Base-by-base conservation (phyloP, 2,888 invertebrate species). In the Himalopsyche kuldschensis region DNA sequence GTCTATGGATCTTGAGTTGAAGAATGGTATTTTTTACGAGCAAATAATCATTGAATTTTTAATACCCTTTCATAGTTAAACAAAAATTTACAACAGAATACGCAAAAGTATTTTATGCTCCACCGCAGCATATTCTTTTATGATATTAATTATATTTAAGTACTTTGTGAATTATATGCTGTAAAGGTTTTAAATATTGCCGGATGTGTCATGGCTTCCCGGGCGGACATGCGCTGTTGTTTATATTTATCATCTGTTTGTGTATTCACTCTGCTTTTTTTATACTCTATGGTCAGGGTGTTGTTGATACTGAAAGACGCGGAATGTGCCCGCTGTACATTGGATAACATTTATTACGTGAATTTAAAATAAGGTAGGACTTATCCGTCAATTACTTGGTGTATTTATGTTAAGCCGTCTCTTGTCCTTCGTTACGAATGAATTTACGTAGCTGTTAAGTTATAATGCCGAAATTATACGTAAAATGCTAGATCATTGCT, bases 231-330 rank as follows among this genome's bases (percentile, higher is more conserved):
- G 84, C 84, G 84, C 84, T 69, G 82, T 82, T 84, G 84, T 84
- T 84, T 84, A 84, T 84, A 84, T 84, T 84, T 84, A 84, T 84
- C 84, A 80, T 75, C 78, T 84, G 84, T 84, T 84, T 84, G 81
- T 82, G 81, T 84, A 81, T 84, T 83, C 69, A 76, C 55, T 55
- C 55, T 75, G 63, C 55, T 69, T 79, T 48, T 41, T 20, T 47
- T 31, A 55, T 82, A 20, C 48, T 84, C 82, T 84, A 84, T 84
- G 84, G 84, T 84, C 82, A 63, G 84, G 84, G 84, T 84, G 84
- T 84, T 84, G 84, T 84, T 84, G 84, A 84, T 84, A 82, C 82
- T 80, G 84, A 80, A 82, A 82, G 84, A 84, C 84, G 84, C 84
- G 84, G 84, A 84, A 84, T 84, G 84, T 80, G 80, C 79, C 80